phyloP scores from a whole-genome alignment of 2,797 vertebrate species.

The Anas flavirostris region DNA sequence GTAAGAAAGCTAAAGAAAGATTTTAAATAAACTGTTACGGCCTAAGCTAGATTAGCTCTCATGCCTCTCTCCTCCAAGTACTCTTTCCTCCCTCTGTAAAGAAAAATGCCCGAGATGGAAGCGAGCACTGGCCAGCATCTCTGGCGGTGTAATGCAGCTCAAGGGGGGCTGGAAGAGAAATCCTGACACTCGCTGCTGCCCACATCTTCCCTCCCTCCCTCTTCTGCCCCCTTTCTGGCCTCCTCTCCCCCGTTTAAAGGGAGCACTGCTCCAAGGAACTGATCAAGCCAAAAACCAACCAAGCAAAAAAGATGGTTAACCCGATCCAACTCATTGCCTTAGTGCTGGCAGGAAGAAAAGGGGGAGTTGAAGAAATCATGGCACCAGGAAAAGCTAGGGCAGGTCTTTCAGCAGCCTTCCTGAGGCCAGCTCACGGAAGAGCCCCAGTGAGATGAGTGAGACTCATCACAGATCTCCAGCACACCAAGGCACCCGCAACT shows the following conservation, averaged over 20 bases:
- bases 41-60: not conserved
- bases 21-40: not conserved
- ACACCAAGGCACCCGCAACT: accelerated
- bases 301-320: not conserved
- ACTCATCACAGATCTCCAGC: not conserved
- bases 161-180: not conserved
- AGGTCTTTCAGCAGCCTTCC: not conserved
- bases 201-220: not conserved
- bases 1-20: not conserved
- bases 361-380: accelerated
- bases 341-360: not conserved
- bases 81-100: not conserved
- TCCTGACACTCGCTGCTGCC: not conserved
- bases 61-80: not conserved
- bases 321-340: accelerated
- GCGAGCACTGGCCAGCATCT: not conserved
- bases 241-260: not conserved
- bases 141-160: not conserved
- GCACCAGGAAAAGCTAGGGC: not conserved
- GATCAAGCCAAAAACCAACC: not conserved
- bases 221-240: not conserved
- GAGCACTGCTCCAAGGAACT: not conserved
- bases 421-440: too few species aligned
- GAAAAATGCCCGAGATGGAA: not conserved
- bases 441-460: not conserved